Percentiles rank a stretch among this genome's conserved stretches.
Evolutionary conservation across 2,797 vertebrate genomes (phyloP).

Genomic region (Rhodeus uyekii): DNA sequence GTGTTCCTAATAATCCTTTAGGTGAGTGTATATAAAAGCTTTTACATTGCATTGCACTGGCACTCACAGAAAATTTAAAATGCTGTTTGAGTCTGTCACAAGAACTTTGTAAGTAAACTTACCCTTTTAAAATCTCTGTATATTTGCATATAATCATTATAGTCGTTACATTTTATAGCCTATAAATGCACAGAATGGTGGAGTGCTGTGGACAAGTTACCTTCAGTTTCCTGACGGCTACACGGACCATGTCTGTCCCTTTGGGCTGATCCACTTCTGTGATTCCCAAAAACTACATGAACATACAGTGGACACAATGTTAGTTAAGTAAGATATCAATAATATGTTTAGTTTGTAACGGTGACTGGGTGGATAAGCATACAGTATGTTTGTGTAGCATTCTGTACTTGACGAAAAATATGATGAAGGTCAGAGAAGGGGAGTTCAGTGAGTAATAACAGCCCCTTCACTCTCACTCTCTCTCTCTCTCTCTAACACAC

Average conservation of each 20-base stretch:
- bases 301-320: slow-evolving; percentile 13
- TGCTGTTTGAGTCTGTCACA: background rate
- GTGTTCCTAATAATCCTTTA: too few species aligned
- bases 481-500: too few species aligned
- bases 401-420: background rate
- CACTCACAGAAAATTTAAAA: background rate
- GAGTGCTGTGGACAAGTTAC: slow-evolving; percentile 63
- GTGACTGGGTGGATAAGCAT: background rate
- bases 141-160: slow-evolving; percentile 43
- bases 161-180: background rate
- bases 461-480: too few species aligned
- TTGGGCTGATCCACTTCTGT: slow-evolving; percentile 88
- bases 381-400: background rate
- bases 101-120: slow-evolving; percentile 7
- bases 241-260: slow-evolving; percentile 86
- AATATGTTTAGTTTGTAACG: background rate
- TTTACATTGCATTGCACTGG: background rate
- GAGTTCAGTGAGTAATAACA: background rate
- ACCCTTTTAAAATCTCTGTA: slow-evolving; percentile 9
- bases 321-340: background rate
- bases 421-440: slow-evolving; percentile 18
- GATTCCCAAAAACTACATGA: slow-evolving; percentile 84
- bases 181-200: background rate
- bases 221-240: slow-evolving; percentile 88
- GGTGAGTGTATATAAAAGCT: background rate